These are phyloP conservation scores for Cotesia chilonis DNA, from an alignment of 1,140 invertebrate genomes.

Conservation along the genomic window DNA sequence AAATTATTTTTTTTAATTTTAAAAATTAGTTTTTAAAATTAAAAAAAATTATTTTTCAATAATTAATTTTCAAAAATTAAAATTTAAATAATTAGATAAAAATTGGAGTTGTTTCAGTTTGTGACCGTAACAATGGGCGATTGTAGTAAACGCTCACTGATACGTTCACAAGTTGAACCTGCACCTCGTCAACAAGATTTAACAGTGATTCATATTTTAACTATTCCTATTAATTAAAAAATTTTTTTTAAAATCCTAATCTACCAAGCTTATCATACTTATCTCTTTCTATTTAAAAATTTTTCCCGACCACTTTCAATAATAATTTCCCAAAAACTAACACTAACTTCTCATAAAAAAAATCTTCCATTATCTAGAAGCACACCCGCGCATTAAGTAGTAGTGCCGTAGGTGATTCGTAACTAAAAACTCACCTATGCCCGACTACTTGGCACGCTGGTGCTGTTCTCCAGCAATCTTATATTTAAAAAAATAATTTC, in stretches of 20 bases:
- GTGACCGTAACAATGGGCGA: constrained; percentile 64
- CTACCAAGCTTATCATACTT: no score
- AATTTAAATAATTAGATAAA: neutral
- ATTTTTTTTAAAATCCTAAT: no score
- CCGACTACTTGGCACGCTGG: constrained; percentile 57
- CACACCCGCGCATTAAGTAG: constrained; percentile 57
- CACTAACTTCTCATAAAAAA: no score
- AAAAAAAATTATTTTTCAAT: no score
- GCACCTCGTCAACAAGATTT: constrained; percentile 40
- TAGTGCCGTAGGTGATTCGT: constrained; percentile 62
- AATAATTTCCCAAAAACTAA: no score
- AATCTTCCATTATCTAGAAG: neutral
- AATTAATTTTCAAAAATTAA: no score
- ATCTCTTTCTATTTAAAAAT: no score
- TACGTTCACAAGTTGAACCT: constrained; percentile 57
- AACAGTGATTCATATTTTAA: neutral
- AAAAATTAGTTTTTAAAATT: no score
- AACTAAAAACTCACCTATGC: constrained; percentile 53
- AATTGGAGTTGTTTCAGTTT: constrained; percentile 56
- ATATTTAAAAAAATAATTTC: neutral
- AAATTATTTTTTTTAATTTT: no score
- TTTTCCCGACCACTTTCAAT: no score
- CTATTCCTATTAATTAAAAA: neutral
- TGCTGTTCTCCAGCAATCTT: constrained; percentile 29
- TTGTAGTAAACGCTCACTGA: constrained; percentile 50